Percentiles rank a stretch among this genome's conserved stretches.
phyloP scores from a whole-genome alignment of 2,113 vertebrate species.

The Pseudopipra pipra region DNA sequence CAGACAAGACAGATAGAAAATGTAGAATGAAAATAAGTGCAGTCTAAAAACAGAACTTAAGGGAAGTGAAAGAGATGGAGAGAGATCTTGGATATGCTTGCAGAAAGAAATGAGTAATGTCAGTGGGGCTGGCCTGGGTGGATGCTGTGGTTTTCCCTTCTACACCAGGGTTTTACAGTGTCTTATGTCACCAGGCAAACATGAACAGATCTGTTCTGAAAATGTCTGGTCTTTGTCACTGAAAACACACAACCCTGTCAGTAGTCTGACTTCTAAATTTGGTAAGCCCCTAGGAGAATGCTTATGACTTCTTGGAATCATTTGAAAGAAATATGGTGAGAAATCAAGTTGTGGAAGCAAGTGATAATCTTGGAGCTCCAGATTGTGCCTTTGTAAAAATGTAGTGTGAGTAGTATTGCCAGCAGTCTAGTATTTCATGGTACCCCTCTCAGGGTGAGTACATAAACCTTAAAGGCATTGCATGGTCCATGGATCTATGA shows the following conservation, averaged over 20 bases:
- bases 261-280: neutral
- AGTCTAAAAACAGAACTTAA: neutral
- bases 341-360: constrained; percentile 5
- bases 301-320: neutral
- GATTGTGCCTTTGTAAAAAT: neutral
- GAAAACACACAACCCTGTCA: neutral
- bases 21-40: neutral
- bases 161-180: neutral
- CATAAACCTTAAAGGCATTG: neutral
- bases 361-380: neutral
- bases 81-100: neutral
- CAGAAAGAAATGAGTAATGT: neutral
- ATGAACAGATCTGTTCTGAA: neutral
- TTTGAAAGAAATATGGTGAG: neutral
- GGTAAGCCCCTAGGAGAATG: neutral
- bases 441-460: neutral
- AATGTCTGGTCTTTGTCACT: neutral
- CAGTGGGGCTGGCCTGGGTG: neutral
- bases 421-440: neutral
- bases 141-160: neutral
- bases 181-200: constrained; percentile 23
- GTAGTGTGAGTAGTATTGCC: neutral
- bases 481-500: neutral
- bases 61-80: neutral
- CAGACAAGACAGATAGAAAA: neutral